These are phyloP conservation scores for Dusona sp. DNA, from an alignment of 2,888 invertebrate genomes.

Conservation along the genomic window DNA sequence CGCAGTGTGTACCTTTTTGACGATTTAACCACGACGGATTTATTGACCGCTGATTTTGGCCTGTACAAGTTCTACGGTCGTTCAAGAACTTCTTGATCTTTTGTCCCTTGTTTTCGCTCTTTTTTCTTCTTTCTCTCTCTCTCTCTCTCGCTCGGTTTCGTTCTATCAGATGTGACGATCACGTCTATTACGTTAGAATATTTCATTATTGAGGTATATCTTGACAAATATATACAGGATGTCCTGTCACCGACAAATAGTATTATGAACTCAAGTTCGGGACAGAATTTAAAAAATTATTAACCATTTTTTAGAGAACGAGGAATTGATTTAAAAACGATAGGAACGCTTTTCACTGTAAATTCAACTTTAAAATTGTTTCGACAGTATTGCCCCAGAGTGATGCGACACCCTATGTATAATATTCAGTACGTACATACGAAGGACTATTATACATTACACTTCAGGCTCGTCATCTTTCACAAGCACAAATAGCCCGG, in stretches of 20 bases:
- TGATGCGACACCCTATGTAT: slow-evolving; percentile 2
- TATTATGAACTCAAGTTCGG: not conserved
- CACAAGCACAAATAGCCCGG: slow-evolving; percentile 51
- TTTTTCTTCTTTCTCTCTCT: slow-evolving; percentile 16
- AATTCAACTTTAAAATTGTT: not conserved
- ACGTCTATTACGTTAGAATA: slow-evolving; percentile 27
- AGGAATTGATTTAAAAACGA: not conserved
- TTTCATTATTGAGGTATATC: slow-evolving; percentile 4
- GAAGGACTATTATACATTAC: slow-evolving; percentile 50
- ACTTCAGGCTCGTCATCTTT: slow-evolving; percentile 40
- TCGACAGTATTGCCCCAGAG: not conserved
- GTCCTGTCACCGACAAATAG: not conserved
- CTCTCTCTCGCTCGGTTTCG: slow-evolving; percentile 6
- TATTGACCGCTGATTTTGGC: slow-evolving; percentile 41
- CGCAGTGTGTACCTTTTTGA: not conserved
- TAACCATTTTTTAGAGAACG: not conserved
- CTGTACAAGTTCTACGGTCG: slow-evolving; percentile 41
- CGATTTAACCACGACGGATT: slow-evolving; percentile 4
- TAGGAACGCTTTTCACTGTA: not conserved
- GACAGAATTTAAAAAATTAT: not conserved
- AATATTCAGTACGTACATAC: slow-evolving; percentile 21
- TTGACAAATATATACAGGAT: not conserved
- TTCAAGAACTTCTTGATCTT: not conserved
- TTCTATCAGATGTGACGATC: slow-evolving; percentile 34
- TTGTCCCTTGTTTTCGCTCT: not conserved